Percentiles rank a stretch among this genome's conserved stretches.
Evolutionary conservation across 2,113 vertebrate genomes (phyloP).

Genomic region (Struthio camelus): DNA sequence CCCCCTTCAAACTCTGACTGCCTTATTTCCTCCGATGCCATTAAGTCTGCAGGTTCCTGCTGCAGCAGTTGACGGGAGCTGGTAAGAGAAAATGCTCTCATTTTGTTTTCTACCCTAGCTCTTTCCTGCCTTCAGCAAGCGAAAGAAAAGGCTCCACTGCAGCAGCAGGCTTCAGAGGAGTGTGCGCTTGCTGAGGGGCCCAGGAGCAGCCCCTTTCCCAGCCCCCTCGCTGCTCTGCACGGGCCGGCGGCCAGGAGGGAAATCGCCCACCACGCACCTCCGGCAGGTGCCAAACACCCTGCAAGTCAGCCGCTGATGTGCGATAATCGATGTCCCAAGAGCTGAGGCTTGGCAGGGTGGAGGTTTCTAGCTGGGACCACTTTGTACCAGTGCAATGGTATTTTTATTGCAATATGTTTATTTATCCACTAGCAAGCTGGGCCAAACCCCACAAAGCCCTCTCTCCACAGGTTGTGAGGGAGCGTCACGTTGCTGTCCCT

Average conservation of each 20-base stretch:
- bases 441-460: background rate
- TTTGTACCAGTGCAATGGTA: background rate
- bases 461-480: fast-evolving
- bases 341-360: background rate
- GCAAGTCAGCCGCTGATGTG: too few relatives aligned
- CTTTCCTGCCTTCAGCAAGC: background rate
- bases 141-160: fast-evolving
- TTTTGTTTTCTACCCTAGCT: background rate
- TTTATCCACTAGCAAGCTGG: background rate
- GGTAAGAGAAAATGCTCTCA: background rate
- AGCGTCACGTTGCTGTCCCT: background rate
- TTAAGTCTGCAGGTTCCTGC: background rate
- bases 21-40: conserved; percentile 3
- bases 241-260: background rate
- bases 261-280: background rate
- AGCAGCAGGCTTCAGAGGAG: too few relatives aligned
- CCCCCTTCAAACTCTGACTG: background rate
- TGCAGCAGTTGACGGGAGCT: background rate
- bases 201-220: background rate
- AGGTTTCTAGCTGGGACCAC: background rate
- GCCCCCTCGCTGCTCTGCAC: fast-evolving
- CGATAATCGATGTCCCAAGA: too few relatives aligned
- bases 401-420: background rate
- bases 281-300: too few relatives aligned
- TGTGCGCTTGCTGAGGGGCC: background rate